These are phyloP conservation scores for Baryphthengus martii DNA, from an alignment of 2,113 vertebrate species.

Conservation along the genomic window DNA sequence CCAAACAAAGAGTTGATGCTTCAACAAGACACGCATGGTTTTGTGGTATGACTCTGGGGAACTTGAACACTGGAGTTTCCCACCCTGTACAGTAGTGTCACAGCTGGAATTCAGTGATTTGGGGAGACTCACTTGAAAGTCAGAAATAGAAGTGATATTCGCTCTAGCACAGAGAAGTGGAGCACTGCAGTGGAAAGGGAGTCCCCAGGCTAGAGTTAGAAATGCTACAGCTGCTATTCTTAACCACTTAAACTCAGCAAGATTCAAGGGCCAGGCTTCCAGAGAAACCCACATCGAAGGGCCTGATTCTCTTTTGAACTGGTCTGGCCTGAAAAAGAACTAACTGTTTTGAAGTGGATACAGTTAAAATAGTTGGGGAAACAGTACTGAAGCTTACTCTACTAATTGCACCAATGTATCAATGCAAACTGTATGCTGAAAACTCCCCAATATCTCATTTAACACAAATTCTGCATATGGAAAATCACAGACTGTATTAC, in stretches of 20 bases:
- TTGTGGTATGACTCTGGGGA: not conserved
- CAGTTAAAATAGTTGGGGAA: not conserved
- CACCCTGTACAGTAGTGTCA: not conserved
- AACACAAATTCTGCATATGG: not conserved
- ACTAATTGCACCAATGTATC: not conserved
- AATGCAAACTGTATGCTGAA: not conserved
- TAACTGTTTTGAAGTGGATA: not conserved
- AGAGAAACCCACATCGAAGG: not conserved
- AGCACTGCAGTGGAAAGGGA: not conserved
- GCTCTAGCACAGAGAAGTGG: not conserved
- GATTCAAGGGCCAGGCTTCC: not conserved
- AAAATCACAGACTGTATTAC: not conserved
- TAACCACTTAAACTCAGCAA: not conserved
- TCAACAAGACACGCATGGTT: not conserved
- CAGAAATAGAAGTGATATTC: not conserved
- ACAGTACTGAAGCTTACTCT: not conserved
- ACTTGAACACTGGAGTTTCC: not conserved
- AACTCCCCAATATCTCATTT: not conserved
- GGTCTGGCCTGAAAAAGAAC: not conserved
- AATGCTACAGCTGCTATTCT: not conserved
- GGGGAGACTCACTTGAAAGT: not conserved
- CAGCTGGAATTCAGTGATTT: not conserved
- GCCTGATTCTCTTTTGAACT: not conserved
- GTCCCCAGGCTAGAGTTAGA: not conserved
- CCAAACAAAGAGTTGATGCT: not conserved